A percentile compares a stretch with the other conserved stretches of the same genome.
Conservation (phyloP, 1,140 invertebrate genomes). For the Cydia splendana region DNA sequence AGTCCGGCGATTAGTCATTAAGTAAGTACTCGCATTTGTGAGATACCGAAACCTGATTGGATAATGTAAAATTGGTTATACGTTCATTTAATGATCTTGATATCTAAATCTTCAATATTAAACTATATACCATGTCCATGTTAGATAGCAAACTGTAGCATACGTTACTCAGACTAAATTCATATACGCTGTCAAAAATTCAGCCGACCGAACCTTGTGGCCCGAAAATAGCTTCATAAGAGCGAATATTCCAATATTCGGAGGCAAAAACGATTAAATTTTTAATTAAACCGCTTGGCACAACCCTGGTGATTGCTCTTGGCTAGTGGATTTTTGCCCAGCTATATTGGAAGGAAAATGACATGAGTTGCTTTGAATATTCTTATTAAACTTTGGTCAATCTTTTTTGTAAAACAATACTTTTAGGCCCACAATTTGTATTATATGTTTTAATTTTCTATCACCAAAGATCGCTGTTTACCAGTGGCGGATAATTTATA, state of each 20-base stretch:
- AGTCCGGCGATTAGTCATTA: too few species aligned
- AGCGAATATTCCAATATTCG: constrained; percentile 29
- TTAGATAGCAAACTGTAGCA: background rate
- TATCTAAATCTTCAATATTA: too few species aligned
- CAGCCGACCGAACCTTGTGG: background rate
- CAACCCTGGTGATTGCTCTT: constrained; percentile 19
- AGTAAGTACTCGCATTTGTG: too few species aligned
- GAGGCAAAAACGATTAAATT: constrained; percentile 14
- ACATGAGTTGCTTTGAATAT: background rate
- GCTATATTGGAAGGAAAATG: background rate
- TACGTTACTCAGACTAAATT: background rate
- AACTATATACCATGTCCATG: too few species aligned
- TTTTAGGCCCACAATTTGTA: too few species aligned
- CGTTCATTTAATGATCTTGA: too few species aligned
- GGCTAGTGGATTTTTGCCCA: constrained; percentile 5
- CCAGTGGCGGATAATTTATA: too few species aligned
- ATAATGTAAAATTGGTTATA: too few species aligned
- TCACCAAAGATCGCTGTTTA: too few species aligned
- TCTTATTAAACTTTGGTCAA: background rate
- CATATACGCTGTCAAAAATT: background rate
- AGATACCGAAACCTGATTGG: too few species aligned
- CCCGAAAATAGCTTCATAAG: constrained; percentile 3
- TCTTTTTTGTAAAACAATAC: too few species aligned
- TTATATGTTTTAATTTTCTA: too few species aligned
- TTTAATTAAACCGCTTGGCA: constrained; percentile 31